Conservation (phyloP, 1,140 invertebrate genomes). For the Cotesia vestalis region DNA sequence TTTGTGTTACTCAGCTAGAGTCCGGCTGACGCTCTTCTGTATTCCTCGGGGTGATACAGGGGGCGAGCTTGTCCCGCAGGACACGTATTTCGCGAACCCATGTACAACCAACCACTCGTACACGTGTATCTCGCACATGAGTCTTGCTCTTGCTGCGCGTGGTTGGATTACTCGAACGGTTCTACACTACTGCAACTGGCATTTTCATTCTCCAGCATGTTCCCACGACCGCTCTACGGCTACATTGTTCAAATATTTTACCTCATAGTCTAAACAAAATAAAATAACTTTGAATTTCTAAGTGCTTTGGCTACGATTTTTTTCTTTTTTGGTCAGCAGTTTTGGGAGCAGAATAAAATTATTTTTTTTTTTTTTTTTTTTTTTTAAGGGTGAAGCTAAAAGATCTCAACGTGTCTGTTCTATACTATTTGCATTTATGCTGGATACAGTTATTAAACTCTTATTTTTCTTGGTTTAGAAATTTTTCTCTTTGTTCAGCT, state of each 20-base stretch:
- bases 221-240: neutral
- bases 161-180: slow-evolving; percentile 39
- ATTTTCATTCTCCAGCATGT: slow-evolving; percentile 19
- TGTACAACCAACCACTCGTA: slow-evolving; percentile 21
- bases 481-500: too few relatives aligned
- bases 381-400: neutral
- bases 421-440: neutral
- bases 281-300: slow-evolving; percentile 7
- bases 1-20: slow-evolving; percentile 11
- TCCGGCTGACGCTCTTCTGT: slow-evolving; percentile 15
- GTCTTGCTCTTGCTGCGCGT: slow-evolving; percentile 19
- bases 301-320: too few relatives aligned
- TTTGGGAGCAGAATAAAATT: neutral
- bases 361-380: too few relatives aligned
- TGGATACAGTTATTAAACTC: too few relatives aligned
- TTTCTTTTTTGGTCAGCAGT: too few relatives aligned
- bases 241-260: slow-evolving; percentile 27
- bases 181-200: slow-evolving; percentile 28
- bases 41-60: neutral
- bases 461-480: too few relatives aligned
- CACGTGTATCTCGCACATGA: slow-evolving; percentile 6
- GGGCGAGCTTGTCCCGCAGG: slow-evolving; percentile 12
- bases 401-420: neutral
- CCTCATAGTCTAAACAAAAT: neutral
- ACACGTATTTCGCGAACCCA: slow-evolving; percentile 13